Evolutionary conservation across 2,888 invertebrate species (phyloP).

Genomic region (Drosophila imparisetae): DNA sequence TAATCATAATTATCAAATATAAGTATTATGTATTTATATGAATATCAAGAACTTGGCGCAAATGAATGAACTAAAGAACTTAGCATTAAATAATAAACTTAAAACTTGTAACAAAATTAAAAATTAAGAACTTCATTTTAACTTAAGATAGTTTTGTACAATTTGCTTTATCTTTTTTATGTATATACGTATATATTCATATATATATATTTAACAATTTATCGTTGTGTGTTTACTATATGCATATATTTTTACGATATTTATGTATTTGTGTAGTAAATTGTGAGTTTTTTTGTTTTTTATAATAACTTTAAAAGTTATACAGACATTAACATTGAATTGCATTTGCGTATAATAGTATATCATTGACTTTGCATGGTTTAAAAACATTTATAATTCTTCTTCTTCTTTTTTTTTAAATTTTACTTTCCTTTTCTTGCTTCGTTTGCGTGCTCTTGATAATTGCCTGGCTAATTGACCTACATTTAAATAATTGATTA

Average conservation of each 20-base stretch:
- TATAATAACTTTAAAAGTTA: constrained; percentile 73
- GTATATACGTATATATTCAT: constrained; percentile 21
- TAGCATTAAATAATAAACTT: constrained; percentile 63
- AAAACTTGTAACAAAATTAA: constrained; percentile 66
- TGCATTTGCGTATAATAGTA: constrained; percentile 47
- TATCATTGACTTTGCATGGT: constrained; percentile 59
- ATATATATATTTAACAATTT: constrained; percentile 64
- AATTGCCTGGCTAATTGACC: constrained; percentile 78
- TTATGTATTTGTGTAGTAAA: constrained; percentile 48
- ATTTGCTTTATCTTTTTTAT: constrained; percentile 58
- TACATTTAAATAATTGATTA: constrained; percentile 74
- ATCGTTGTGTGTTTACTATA: constrained; percentile 62
- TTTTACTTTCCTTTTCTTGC: constrained; percentile 6
- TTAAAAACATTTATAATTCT: constrained; percentile 53
- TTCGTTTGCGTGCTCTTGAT: constrained; percentile 24
- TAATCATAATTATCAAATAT: constrained; percentile 28
- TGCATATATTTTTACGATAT: constrained; percentile 39
- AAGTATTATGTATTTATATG: constrained; percentile 14
- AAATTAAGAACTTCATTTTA: constrained; percentile 42
- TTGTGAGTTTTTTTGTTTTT: constrained; percentile 14
- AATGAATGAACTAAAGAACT: constrained; percentile 44
- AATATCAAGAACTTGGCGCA: constrained; percentile 35
- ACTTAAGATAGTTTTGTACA: constrained; percentile 74
- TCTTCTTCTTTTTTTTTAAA: neutral
- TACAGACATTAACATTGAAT: constrained; percentile 67